These are phyloP conservation scores for Phrynocephalus forsythii DNA, from an alignment of 2,797 vertebrate genomes.

Conservation along the genomic window DNA sequence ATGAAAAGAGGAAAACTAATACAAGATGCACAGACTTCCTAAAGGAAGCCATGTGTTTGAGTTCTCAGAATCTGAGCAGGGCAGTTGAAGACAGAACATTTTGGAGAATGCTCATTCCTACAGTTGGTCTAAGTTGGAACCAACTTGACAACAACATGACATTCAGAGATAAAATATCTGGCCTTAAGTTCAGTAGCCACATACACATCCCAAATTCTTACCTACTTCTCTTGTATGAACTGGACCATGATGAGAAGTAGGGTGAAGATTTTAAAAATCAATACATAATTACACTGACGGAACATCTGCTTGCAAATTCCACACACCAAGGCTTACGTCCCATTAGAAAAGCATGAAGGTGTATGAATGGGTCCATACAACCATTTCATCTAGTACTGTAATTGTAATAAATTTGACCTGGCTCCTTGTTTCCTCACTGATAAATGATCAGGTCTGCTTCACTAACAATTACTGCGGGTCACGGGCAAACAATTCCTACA, in stretches of 20 bases:
- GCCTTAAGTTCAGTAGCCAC: no score
- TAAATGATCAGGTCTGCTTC: constrained; percentile 53
- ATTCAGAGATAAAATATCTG: no score
- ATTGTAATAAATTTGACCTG: constrained; percentile 28
- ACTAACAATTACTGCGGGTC: constrained; percentile 60
- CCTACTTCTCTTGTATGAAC: no score
- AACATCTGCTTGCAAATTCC: neutral
- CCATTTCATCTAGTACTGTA: neutral
- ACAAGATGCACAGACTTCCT: neutral
- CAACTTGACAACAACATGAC: no score
- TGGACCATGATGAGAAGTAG: neutral
- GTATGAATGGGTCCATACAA: neutral
- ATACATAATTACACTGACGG: neutral
- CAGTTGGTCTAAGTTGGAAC: no score
- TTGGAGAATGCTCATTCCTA: no score
- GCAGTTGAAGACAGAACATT: no score
- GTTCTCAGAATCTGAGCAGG: no score
- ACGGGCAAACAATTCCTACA: constrained; percentile 63
- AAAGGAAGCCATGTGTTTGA: no score
- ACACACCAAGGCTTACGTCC: neutral
- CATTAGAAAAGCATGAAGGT: neutral
- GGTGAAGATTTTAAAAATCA: neutral
- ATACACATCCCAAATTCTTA: no score
- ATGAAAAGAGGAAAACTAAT: neutral
- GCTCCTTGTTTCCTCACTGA: constrained; percentile 52